These are phyloP conservation scores for Mnemiopsis leidyi DNA, from an alignment of 37 sponge, comb jelly and placozoan genomes.

Conservation along the genomic window DNA sequence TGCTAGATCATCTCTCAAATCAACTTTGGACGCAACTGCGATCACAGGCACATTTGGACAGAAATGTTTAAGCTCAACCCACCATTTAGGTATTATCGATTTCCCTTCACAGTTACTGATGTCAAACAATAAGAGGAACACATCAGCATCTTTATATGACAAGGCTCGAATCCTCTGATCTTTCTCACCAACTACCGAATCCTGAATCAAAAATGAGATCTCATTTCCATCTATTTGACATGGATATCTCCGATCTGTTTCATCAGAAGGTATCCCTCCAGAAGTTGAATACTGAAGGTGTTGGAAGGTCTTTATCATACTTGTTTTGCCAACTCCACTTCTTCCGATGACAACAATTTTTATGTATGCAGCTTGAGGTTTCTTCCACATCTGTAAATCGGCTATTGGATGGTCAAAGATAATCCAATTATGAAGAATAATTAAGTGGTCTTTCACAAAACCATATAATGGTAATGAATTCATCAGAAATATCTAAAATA, in stretches of 20 bases:
- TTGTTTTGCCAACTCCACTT: not conserved
- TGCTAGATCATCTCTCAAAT: not conserved
- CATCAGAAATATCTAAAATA: too few relatives aligned
- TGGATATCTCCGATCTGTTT: not conserved
- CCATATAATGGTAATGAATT: too few relatives aligned
- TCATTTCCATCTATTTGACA: not conserved
- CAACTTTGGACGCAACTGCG: not conserved
- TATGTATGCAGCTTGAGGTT: not conserved
- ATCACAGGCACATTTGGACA: constrained; percentile 21
- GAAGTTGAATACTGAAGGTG: too few relatives aligned
- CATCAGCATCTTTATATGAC: not conserved
- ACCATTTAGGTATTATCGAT: not conserved
- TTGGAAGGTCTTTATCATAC: constrained; percentile 6
- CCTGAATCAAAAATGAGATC: not conserved
- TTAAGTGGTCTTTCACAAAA: too few relatives aligned
- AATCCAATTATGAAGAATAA: too few relatives aligned
- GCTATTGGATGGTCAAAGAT: too few relatives aligned
- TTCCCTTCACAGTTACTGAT: not conserved
- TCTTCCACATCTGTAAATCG: not conserved
- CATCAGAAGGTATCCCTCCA: not conserved
- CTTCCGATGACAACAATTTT: constrained; percentile 29
- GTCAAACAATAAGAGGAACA: not conserved
- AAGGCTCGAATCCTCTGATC: not conserved
- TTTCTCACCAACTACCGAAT: not conserved
- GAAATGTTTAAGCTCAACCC: not conserved